Percentiles rank a stretch among this genome's conserved stretches.
Evolutionary conservation across 2,888 invertebrate species (phyloP).

Genomic region (Brachyptera putata): DNA sequence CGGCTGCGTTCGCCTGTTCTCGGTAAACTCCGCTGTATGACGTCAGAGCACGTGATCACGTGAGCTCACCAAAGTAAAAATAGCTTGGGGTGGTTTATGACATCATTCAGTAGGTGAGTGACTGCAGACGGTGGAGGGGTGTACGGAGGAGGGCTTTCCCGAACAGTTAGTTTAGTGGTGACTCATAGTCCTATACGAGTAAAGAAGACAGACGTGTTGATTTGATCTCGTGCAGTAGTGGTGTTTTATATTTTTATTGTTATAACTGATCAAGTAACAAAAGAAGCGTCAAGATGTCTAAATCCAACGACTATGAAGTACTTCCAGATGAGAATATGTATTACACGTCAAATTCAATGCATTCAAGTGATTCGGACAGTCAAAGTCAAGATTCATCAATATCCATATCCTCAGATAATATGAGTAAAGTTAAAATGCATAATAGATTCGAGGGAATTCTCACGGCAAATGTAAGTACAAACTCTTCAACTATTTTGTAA

Average conservation of each 20-base stretch:
- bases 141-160: conserved; percentile 23
- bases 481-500: neutral
- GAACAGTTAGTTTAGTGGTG: conserved; percentile 20
- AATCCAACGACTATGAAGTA: neutral
- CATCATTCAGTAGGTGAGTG: conserved; percentile 24
- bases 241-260: too few relatives aligned
- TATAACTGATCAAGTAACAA: neutral
- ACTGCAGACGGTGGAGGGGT: neutral
- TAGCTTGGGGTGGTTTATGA: conserved; percentile 25
- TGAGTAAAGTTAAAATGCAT: neutral
- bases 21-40: conserved; percentile 18
- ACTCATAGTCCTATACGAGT: conserved; percentile 15
- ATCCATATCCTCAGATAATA: conserved; percentile 7
- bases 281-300: neutral
- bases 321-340: neutral
- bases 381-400: conserved; percentile 7
- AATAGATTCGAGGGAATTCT: neutral
- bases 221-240: too few relatives aligned
- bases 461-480: conserved; percentile 5
- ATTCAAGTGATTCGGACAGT: conserved; percentile 14
- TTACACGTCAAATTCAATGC: conserved; percentile 12
- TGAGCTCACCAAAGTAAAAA: conserved; percentile 30
- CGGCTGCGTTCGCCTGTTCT: conserved; percentile 23
- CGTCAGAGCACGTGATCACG: conserved; percentile 29
- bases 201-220: neutral